phyloP scores from a whole-genome alignment of 1,140 invertebrate genomes.

The Danaus plexippus region DNA sequence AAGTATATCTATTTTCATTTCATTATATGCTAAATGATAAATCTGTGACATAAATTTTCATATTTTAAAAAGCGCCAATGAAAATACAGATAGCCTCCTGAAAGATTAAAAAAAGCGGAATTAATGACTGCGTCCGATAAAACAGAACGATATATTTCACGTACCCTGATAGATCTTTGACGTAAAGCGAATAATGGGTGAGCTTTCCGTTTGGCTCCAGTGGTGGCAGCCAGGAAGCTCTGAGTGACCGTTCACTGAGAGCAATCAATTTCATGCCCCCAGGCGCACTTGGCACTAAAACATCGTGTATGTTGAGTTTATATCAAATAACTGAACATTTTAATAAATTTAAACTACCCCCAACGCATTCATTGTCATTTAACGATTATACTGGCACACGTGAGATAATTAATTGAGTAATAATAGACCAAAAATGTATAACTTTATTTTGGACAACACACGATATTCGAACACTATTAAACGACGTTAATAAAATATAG shows the following conservation, averaged over 20 bases:
- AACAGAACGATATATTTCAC: constrained; percentile 22
- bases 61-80: too few relatives aligned
- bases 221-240: constrained; percentile 89
- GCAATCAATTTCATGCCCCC: constrained; percentile 86
- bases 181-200: constrained; percentile 86
- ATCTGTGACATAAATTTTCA: constrained; percentile 2
- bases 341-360: too few relatives aligned
- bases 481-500: too few relatives aligned
- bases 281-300: constrained; percentile 84
- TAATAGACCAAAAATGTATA: too few relatives aligned
- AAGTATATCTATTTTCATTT: not conserved
- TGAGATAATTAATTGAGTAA: too few relatives aligned
- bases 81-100: too few relatives aligned
- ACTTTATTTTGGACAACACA: not conserved
- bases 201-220: constrained; percentile 85
- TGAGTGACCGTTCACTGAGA: constrained; percentile 82
- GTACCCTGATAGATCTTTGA: constrained; percentile 68
- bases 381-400: too few relatives aligned
- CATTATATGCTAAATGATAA: constrained; percentile 4
- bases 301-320: constrained; percentile 2
- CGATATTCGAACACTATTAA: not conserved
- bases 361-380: too few relatives aligned
- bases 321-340: too few relatives aligned
- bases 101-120: too few relatives aligned
- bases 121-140: not conserved